phyloP scores from a whole-genome alignment of 2,888 invertebrate species.

The Patella caerulea region DNA sequence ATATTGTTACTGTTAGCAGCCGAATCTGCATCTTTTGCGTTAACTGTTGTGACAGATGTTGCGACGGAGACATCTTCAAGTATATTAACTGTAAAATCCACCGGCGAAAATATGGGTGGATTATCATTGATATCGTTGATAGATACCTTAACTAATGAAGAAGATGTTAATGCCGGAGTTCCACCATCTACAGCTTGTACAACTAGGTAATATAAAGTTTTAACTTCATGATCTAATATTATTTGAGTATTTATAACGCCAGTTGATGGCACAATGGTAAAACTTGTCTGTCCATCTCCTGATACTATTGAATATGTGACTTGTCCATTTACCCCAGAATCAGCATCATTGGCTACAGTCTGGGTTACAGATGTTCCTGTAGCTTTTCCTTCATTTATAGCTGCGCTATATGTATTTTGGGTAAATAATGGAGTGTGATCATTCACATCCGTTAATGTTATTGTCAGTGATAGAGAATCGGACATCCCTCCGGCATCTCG shows the following conservation, averaged over 20 bases:
- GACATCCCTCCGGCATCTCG: neutral
- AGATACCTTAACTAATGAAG: constrained; percentile 44
- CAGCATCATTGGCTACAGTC: constrained; percentile 41
- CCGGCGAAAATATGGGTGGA: constrained; percentile 46
- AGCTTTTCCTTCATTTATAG: constrained; percentile 23
- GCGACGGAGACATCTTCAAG: constrained; percentile 40
- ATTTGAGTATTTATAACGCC: constrained; percentile 25
- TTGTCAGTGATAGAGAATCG: neutral
- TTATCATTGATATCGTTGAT: constrained; percentile 62
- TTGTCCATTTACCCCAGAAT: constrained; percentile 31
- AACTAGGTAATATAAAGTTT: constrained; percentile 30
- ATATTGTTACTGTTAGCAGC: constrained; percentile 20
- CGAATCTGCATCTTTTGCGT: constrained; percentile 44
- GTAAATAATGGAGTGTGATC: constrained; percentile 25
- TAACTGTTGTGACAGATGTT: constrained; percentile 45
- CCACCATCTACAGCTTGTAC: constrained; percentile 41
- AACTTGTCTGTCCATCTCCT: constrained; percentile 22
- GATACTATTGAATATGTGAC: constrained; percentile 19
- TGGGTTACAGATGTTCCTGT: constrained; percentile 30
- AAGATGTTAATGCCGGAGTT: constrained; percentile 36
- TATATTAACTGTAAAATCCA: constrained; percentile 35
- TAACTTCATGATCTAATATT: constrained; percentile 35
- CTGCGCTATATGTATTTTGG: constrained; percentile 18
- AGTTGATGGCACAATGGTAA: constrained; percentile 36
- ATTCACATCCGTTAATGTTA: constrained; percentile 22